Conservation (phyloP, 2,888 invertebrate genomes). For the Didymodactylos carnosus region DNA sequence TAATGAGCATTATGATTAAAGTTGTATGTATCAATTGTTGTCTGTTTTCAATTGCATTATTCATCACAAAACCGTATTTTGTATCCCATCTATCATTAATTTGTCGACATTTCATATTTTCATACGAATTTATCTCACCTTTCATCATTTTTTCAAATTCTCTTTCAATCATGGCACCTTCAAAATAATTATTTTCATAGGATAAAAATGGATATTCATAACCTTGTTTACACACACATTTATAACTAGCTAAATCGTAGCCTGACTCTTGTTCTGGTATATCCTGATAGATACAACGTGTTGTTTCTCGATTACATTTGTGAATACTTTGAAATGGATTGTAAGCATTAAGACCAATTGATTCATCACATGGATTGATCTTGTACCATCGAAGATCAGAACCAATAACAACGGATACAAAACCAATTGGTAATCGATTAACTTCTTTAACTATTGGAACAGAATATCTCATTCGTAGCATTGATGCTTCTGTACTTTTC, state of each 20-base stretch:
- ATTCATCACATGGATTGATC: slow-evolving; percentile 11
- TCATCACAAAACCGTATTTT: no score
- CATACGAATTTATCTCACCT: slow-evolving; percentile 39
- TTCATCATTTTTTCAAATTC: slow-evolving; percentile 62
- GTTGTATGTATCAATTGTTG: no score
- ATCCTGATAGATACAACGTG: slow-evolving; percentile 5
- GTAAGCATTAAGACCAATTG: not conserved
- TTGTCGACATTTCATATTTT: slow-evolving; percentile 70
- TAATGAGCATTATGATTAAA: no score
- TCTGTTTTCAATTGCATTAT: no score
- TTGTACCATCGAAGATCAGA: slow-evolving; percentile 12
- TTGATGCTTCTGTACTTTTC: not conserved
- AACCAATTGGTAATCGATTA: slow-evolving; percentile 2
- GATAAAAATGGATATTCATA: slow-evolving; percentile 12
- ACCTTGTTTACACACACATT: slow-evolving; percentile 8
- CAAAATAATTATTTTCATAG: slow-evolving; percentile 33
- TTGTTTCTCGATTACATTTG: slow-evolving; percentile 13
- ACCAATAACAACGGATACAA: slow-evolving; percentile 10
- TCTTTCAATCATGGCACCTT: slow-evolving; percentile 82
- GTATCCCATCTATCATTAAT: slow-evolving; percentile 40
- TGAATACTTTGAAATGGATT: slow-evolving; percentile 12
- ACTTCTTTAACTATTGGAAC: slow-evolving; percentile 7
- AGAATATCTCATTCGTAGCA: slow-evolving; percentile 3
- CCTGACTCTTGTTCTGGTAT: slow-evolving; percentile 12
- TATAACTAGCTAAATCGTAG: slow-evolving; percentile 9